Conservation (phyloP, 2,888 invertebrate genomes). For the Drosophila conformis region DNA sequence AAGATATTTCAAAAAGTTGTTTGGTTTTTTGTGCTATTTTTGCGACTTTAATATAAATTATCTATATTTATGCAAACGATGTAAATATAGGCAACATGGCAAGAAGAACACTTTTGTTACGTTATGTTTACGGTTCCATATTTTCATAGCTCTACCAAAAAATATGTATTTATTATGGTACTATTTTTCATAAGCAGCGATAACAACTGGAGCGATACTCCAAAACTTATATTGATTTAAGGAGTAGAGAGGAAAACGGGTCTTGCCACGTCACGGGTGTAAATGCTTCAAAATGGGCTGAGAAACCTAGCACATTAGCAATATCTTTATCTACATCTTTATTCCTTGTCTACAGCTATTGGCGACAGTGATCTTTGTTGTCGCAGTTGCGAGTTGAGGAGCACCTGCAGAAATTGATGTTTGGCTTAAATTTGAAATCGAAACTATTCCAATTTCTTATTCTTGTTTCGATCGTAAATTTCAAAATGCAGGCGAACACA, state of each 20-base stretch:
- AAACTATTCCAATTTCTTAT: background rate
- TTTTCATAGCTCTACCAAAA: background rate
- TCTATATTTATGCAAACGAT: too few species aligned
- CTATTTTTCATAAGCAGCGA: background rate
- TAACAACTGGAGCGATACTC: background rate
- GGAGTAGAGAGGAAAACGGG: background rate
- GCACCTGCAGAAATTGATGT: background rate
- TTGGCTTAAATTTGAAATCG: background rate
- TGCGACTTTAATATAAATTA: too few species aligned
- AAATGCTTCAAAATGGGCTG: background rate
- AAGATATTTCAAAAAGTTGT: too few species aligned
- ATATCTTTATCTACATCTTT: background rate
- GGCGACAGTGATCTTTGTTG: background rate
- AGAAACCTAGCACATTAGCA: background rate
- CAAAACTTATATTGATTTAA: background rate
- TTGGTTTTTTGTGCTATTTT: too few species aligned
- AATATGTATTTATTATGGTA: background rate
- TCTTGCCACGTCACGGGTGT: too few species aligned
- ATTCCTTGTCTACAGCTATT: background rate
- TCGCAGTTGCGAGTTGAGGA: background rate
- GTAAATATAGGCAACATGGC: too few species aligned
- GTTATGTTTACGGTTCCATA: too few species aligned
- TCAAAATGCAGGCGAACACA: background rate
- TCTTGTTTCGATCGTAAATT: too few species aligned
- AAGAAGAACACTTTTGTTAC: too few species aligned